A percentile compares a stretch with the other conserved stretches of the same genome.
Evolutionary conservation across 2,888 invertebrate species (phyloP).

Genomic region (Clepsis dumicolana): DNA sequence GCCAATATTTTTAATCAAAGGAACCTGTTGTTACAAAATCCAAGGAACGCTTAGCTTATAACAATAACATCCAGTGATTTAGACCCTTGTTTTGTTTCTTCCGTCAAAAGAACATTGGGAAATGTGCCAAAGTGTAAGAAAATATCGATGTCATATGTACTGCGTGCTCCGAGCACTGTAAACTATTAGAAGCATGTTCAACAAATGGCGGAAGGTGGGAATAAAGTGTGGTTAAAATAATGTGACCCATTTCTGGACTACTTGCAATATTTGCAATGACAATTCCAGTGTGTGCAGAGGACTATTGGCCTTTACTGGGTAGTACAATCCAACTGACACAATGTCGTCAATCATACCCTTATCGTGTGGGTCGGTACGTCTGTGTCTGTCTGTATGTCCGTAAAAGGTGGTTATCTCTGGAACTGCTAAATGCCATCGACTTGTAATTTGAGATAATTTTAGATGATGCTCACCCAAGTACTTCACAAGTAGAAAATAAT

Average conservation of each 20-base stretch:
- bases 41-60: slow-evolving; percentile 53
- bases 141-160: slow-evolving; percentile 65
- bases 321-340: too few species aligned
- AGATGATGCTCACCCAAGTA: too few species aligned
- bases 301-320: not conserved
- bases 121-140: slow-evolving; percentile 66
- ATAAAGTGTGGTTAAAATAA: slow-evolving; percentile 59
- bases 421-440: too few species aligned
- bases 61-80: slow-evolving; percentile 57
- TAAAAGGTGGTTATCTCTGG: too few species aligned
- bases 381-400: too few species aligned
- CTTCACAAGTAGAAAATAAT: too few species aligned
- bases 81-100: slow-evolving; percentile 60
- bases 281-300: not conserved
- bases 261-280: not conserved
- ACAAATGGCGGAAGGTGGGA: slow-evolving; percentile 46
- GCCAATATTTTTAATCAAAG: not conserved
- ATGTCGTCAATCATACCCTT: too few species aligned
- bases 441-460: too few species aligned
- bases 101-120: slow-evolving; percentile 67
- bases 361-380: too few species aligned
- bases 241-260: slow-evolving; percentile 3
- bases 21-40: not conserved
- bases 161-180: slow-evolving; percentile 54
- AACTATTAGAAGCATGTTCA: slow-evolving; percentile 46